Evolutionary conservation across 1,140 invertebrate species (phyloP), one percentile per base, ranked within the genome.

Genomic region (Goniozus legneri): DNA sequence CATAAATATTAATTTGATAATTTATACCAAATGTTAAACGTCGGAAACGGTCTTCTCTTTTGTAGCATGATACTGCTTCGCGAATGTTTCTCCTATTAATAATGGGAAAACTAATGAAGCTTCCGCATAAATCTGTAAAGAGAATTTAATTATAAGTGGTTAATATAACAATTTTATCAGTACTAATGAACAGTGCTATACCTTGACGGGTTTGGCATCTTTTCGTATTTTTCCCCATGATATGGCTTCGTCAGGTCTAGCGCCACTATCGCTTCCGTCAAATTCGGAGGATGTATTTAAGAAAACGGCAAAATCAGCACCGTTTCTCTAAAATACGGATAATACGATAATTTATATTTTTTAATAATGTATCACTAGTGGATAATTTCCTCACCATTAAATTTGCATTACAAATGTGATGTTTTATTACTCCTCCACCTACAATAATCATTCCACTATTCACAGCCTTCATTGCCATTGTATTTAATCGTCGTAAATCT

Each of bases 321-420:
- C 97, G 78, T 99, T 99, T 58, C 97, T 84, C 88, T 91, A 57
- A 37, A 77, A 46, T 27, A 48, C 47, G 16, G 49, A 42, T 39
- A 50, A 31, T 14, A 47, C 2, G 34, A 24, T 47, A 40, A 39
- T 31, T 20, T 39, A 50, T 44, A 8, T 24, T 22, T 4, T 3
- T 7, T 24, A 4, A 38, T n/a, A 7, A 8, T 20, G 15, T 34
- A n/a, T 20, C 15, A 41, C 16, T 12, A 39, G 12, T 38, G 7
- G 12, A 1, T 31, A 52, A 18, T 12, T 34, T 37, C 2, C 12
- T 46, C 32, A 87, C 85, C 94, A 97, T 97, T 43, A 97, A 77
- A 81, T 97, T 97, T 4, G 94, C 93, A 80, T 97, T 97, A 71
- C 92, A 97, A 47, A 98, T 98, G 66, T 99, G 97, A 79, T 99